Base-by-base conservation (phyloP, 2,113 vertebrate genomes). In the Equus quagga region DNA sequence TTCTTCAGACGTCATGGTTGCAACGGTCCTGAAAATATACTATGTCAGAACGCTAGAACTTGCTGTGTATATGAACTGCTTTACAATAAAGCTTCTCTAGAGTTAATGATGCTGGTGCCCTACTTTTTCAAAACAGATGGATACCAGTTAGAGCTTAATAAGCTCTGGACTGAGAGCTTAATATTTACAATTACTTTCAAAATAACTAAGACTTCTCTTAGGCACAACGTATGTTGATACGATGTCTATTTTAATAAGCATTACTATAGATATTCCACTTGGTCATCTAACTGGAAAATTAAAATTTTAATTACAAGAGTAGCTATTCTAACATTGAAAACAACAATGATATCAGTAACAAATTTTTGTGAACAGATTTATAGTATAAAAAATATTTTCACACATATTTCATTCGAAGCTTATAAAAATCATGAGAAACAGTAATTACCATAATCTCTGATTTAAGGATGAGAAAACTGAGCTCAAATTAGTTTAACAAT, bases 1-100 rank as follows among this genome's bases (percentile, higher is more conserved):
- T 96, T 99, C 99, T 98, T 99, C 99, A 87, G 99, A 99, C 49
- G 99, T 99, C 98, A 99, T 99, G 98, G 99, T 98, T 92, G 99
- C 98, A 95, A 99, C 98, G 72, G 99, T 98, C 98, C 99, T 99
- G 98, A 96, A 99, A 98, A 98, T 9, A 98, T 54, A 99, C 93
- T 78, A 98, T 15, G 89, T 92, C 85, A 98, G 96, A 98, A 96
- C 21, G 89, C 78, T 51, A 28, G 75, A 98, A 96, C 72, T 89
- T 92, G 93, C 88, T 95, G 72, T 87, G 64, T 81, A 46, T 65
- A 83, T 65, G 96, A 85, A 82, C 14, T 54, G 70, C 91, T 97
- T 96, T 83, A 91, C 70, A 95, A 33, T 36, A 94, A 97, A 82
- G 41, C 69, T 96, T 80, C 67, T 84, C 91, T 72, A 82, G 46